Percentiles rank a stretch among this genome's conserved stretches.
Evolutionary conservation across 1,140 invertebrate species (phyloP).

Genomic region (Drosophila bifasciata): DNA sequence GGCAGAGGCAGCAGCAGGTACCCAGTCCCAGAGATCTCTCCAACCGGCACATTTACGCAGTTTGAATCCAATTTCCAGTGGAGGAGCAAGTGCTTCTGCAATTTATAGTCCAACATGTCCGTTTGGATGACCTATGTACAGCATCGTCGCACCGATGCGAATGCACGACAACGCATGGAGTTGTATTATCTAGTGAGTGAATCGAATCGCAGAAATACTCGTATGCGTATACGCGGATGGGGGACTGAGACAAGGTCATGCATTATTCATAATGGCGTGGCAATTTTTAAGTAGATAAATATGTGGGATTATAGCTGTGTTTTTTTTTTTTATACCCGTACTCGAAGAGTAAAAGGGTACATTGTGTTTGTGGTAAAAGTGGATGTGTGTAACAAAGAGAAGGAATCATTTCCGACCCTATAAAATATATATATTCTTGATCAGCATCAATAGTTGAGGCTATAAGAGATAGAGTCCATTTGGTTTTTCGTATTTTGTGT

Average conservation of each 20-base stretch:
- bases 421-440: too few species aligned
- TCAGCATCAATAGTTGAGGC: too few species aligned
- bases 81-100: conserved; percentile 28
- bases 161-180: conserved; percentile 65
- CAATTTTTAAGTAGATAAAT: too few species aligned
- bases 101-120: conserved; percentile 72
- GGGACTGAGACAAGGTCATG: neutral
- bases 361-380: too few species aligned
- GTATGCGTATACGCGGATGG: too few species aligned
- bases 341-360: too few species aligned
- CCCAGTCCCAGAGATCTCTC: conserved; percentile 3
- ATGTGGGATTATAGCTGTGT: neutral
- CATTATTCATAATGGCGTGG: neutral
- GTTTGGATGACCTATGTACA: conserved; percentile 85
- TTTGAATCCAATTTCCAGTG: conserved; percentile 43
- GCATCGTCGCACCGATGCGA: conserved; percentile 76
- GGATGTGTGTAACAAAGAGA: too few species aligned
- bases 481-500: too few species aligned
- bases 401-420: too few species aligned
- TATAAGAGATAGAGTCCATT: too few species aligned
- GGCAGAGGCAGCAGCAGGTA: neutral
- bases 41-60: conserved; percentile 7
- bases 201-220: neutral
- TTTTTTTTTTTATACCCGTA: too few species aligned
- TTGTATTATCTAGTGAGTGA: conserved; percentile 78